Percentiles rank a stretch among this genome's conserved stretches.
Evolutionary conservation across 2,888 invertebrate species (phyloP).

Genomic region (Campopleginae sp.): DNA sequence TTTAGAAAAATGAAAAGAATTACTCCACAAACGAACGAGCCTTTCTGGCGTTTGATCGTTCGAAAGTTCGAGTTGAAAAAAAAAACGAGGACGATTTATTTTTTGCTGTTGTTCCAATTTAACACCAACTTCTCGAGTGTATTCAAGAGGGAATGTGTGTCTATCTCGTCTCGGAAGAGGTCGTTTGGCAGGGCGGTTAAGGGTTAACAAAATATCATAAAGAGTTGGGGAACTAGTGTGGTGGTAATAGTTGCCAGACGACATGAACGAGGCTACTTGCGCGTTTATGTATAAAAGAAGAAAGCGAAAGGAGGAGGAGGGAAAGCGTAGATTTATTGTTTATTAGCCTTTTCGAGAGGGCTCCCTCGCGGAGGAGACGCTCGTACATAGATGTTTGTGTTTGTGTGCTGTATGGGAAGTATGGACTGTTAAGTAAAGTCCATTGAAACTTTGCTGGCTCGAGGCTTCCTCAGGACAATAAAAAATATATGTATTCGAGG

Average conservation of each 20-base stretch:
- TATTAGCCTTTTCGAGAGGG: slow-evolving; percentile 75
- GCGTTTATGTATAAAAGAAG: slow-evolving; percentile 30
- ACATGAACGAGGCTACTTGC: slow-evolving; percentile 24
- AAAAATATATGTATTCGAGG: slow-evolving; percentile 69
- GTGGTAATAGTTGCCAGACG: slow-evolving; percentile 58
- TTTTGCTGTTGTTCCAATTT: slow-evolving; percentile 13
- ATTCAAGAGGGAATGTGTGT: slow-evolving; percentile 8
- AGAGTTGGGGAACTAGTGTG: slow-evolving; percentile 52
- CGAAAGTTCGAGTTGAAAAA: neutral
- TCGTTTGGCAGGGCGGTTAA: slow-evolving; percentile 60
- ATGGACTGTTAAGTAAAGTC: slow-evolving; percentile 79
- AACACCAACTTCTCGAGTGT: neutral
- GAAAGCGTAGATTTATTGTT: slow-evolving; percentile 79
- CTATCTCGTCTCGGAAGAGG: slow-evolving; percentile 31
- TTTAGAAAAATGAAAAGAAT: too few species aligned
- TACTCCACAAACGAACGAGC: neutral
- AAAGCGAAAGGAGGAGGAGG: slow-evolving; percentile 50
- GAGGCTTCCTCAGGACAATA: slow-evolving; percentile 73
- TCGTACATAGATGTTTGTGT: slow-evolving; percentile 5
- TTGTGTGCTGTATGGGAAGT: slow-evolving; percentile 73
- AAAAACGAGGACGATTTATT: neutral
- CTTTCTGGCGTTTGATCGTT: neutral
- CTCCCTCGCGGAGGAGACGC: slow-evolving; percentile 5
- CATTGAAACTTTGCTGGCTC: slow-evolving; percentile 78
- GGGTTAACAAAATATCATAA: slow-evolving; percentile 76